Evolutionary conservation across 2,888 invertebrate species (phyloP), one percentile per base, ranked within the genome.

Genomic region (Andrena minutula): DNA sequence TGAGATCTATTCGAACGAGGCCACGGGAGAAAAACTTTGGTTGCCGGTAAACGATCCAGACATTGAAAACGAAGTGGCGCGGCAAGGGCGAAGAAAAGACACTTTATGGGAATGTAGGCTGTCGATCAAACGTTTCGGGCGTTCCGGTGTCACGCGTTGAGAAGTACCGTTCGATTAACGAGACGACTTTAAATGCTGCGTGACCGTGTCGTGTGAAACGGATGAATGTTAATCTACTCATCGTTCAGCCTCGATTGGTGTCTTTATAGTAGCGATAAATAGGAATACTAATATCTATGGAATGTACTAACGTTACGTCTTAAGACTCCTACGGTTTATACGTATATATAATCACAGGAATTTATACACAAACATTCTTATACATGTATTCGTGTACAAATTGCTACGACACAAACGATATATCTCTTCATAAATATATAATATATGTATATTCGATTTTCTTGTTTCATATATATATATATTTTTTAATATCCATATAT

Each of bases 401-500:
- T 89, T 84, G 86, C 85, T 82, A 87, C 87, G 88, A 89, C 90
- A 87, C 88, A 89, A 89, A 91, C 86, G 88, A 90, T 91, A 91
- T 91, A 91, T 88, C 89, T 90, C 32, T 90, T 89, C 90, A 90
- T 91, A 91, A 90, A 91, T 91, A 91, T 89, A 90, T 90, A 89
- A 88, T 88, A 87, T 89, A 89, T 90, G 85, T 90, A 88, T 90
- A 89, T 87, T 83, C 83, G 80, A 83, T 88, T 90, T 84, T 83
- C 88, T 87, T 81, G 86, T 87, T 91, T 88, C 90, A 90, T 88
- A 90, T 90, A 89, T 90, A 71, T 65, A 28, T n/a, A 89, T 89
- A 87, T 41, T 41, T 41, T 32, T 88, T 88, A 86, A 80, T 89
- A 88, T 88, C 87, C 89, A 89, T 73, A 79, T 74, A 80, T 90